A percentile compares a stretch with the other conserved stretches of the same genome.
Evolutionary conservation across 2,888 invertebrate genomes (phyloP).

Genomic region (Scaptomyza parva): DNA sequence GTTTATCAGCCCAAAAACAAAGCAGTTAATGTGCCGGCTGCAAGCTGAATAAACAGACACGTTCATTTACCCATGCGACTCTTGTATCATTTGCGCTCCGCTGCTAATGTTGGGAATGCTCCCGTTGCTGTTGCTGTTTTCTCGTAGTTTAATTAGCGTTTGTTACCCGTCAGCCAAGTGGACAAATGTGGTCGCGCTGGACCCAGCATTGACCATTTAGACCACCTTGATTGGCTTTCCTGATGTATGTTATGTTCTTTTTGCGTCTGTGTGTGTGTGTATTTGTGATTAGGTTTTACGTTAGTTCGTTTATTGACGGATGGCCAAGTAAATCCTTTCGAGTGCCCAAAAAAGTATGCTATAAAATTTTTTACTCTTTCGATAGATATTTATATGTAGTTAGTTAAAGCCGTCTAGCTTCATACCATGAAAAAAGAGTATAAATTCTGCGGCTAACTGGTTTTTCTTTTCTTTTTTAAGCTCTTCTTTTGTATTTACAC

Average conservation of each 20-base stretch:
- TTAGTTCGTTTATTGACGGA: slow-evolving; percentile 23
- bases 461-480: not conserved
- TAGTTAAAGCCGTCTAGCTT: not conserved
- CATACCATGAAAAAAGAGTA: not conserved
- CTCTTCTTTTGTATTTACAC: not conserved
- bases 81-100: slow-evolving; percentile 49
- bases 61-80: slow-evolving; percentile 66
- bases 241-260: slow-evolving; percentile 27
- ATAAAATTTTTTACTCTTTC: not conserved
- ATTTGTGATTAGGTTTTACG: slow-evolving; percentile 45
- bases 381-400: no score
- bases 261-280: slow-evolving; percentile 10
- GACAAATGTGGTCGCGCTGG: slow-evolving; percentile 65
- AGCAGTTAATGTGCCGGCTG: slow-evolving; percentile 55
- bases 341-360: slow-evolving; percentile 10
- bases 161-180: slow-evolving; percentile 69
- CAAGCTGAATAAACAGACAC: slow-evolving; percentile 52
- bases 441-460: not conserved
- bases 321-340: not conserved
- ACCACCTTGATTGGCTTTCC: slow-evolving; percentile 59
- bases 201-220: slow-evolving; percentile 68
- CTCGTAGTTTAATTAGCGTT: slow-evolving; percentile 75
- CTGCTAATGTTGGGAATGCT: no score
- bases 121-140: slow-evolving; percentile 8
- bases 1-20: slow-evolving; percentile 20